phyloP scores from a whole-genome alignment of 2,113 vertebrate genomes.

The Ictalurus furcatus region DNA sequence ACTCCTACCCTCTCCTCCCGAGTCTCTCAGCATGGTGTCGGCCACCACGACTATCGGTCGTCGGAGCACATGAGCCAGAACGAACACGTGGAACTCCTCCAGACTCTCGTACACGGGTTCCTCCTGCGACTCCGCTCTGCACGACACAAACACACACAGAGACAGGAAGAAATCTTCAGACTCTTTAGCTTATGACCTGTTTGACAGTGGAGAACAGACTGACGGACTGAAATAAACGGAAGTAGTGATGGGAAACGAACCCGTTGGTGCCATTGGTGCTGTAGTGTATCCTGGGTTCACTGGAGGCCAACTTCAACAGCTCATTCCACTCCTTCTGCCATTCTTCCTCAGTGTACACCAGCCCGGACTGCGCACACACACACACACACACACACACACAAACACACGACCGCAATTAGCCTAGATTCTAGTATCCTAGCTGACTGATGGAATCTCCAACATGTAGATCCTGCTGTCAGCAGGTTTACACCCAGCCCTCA shows the following conservation, averaged over 20 bases:
- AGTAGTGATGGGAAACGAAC: conserved; percentile 62
- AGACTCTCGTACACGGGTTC: conserved; percentile 96
- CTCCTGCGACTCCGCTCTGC: conserved; percentile 84
- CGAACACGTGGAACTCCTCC: conserved; percentile 96
- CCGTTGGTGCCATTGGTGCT: conserved; percentile 81
- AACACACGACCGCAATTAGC: not conserved
- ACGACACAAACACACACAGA: conserved; percentile 24
- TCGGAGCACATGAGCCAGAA: conserved; percentile 89
- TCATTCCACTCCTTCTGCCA: conserved; percentile 99
- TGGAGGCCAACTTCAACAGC: conserved; percentile 87
- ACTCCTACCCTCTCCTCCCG: conserved; percentile 87
- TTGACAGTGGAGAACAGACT: too few species aligned
- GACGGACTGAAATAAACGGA: not conserved
- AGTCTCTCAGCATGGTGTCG: conserved; percentile 96
- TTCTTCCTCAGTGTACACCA: conserved; percentile 96
- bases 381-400: conserved; percentile 38
- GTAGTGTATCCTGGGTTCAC: conserved; percentile 88
- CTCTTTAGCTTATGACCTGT: not conserved
- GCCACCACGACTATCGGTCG: conserved; percentile 95
- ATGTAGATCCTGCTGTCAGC: not conserved
- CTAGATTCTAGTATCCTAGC: not conserved
- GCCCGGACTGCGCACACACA: conserved; percentile 80
- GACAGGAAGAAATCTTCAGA: not conserved
- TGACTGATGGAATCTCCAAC: not conserved
- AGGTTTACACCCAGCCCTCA: conserved; percentile 53